Evolutionary conservation across 2,113 vertebrate species (phyloP), one percentile per base, ranked within the genome.

Genomic region (Pristiophorus japonicus): DNA sequence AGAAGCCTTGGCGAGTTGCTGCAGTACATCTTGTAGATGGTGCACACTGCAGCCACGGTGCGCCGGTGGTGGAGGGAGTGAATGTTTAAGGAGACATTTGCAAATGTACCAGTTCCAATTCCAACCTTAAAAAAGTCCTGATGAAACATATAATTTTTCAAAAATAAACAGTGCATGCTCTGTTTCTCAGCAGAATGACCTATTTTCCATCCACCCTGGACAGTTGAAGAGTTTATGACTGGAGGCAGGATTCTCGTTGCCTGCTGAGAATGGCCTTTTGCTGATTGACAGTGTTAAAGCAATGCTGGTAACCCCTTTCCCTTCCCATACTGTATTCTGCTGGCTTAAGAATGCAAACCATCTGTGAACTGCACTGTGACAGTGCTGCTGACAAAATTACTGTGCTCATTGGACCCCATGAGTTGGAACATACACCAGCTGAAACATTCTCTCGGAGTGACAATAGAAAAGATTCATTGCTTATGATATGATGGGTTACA

Each of bases 401-500:
- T 27, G 42, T 30, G 42, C 38, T 94, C 8, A 47, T 67, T 94
- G 92, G 20, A n/a, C 7, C 38, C 42, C 42, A 12, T 27, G 63
- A 16, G 92, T 22, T 67, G 38, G 92, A 94, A 67, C 63, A 67
- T 63, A 94, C 7, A 27, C 8, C 38, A 30, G n/a, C 59, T 67
- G 18, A 94, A 94, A 30, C 63, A 66, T 94, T 67, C 18, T 67
- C 87, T 90, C 42, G 22, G 18, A 67, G 6, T 94, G 92, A 47
- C 63, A 94, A 67, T 94, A 22, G 24, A 45, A 94, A 94, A 67
- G 92, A 94, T 67, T 42, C 38, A 45, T 47, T 94, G 92, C 92
- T 94, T 67, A 45, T n/a, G n/a, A n/a, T 94, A 22, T 67, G 92
- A 94, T 62, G 45, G 24, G 24, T 67, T 67, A 24, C 10, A 94